phyloP scores from a whole-genome alignment of 2,113 vertebrate species.

The Balaeniceps rex region DNA sequence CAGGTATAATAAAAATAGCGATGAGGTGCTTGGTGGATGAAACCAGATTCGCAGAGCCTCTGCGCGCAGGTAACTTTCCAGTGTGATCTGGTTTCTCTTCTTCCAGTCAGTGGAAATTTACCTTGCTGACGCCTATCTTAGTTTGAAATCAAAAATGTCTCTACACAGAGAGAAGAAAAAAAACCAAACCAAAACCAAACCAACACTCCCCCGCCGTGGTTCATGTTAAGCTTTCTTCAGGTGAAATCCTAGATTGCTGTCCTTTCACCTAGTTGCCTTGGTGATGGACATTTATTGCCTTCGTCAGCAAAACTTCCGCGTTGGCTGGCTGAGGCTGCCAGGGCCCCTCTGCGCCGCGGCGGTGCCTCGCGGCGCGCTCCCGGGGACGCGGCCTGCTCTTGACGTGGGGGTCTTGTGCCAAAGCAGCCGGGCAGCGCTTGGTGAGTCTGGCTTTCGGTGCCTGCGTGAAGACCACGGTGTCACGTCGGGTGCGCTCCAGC shows the following conservation, averaged over 20 bases:
- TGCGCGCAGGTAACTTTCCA: background rate
- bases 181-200: background rate
- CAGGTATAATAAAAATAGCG: background rate
- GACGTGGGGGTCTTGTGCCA: rapidly evolving
- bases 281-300: background rate
- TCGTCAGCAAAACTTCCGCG: background rate
- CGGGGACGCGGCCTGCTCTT: rapidly evolving
- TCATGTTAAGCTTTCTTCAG: background rate
- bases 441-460: background rate
- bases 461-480: rapidly evolving
- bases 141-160: background rate
- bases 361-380: background rate
- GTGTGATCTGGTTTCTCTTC: background rate
- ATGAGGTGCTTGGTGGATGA: background rate
- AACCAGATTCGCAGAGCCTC: background rate
- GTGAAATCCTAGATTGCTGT: background rate
- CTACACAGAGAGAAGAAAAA: background rate
- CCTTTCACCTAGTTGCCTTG: slow-evolving; percentile 34
- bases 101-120: slow-evolving; percentile 47
- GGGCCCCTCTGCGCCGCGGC: background rate
- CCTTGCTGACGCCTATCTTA: background rate
- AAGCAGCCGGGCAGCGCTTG: background rate
- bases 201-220: background rate
- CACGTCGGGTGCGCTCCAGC: rapidly evolving
- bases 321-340: background rate